Conservation (phyloP, 2,113 vertebrate species). For the Zapus hudsonius region DNA sequence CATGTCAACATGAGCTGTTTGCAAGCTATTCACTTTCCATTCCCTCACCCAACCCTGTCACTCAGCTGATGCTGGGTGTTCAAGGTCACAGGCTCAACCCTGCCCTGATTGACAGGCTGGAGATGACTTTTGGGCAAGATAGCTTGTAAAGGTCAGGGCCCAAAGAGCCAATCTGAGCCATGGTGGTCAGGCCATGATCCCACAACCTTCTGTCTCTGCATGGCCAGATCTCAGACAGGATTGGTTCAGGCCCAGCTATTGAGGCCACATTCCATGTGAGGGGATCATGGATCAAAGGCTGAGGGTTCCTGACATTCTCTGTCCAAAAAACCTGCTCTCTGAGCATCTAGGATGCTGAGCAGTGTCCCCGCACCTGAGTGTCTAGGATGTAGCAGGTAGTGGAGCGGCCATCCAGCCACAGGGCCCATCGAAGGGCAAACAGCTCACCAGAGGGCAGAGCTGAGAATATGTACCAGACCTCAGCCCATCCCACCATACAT, state of each 20-base stretch:
- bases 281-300: too few relatives aligned
- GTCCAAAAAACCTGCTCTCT: neutral
- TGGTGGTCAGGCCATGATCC: neutral
- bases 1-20: neutral
- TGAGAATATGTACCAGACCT: neutral
- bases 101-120: conserved; percentile 19
- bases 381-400: neutral
- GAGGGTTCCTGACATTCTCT: neutral
- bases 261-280: neutral
- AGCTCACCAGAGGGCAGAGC: neutral
- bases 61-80: neutral
- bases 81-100: neutral
- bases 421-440: too few relatives aligned
- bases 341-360: rapidly evolving
- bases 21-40: neutral
- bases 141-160: neutral
- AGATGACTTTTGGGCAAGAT: neutral
- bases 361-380: too few relatives aligned
- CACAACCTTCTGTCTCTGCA: neutral
- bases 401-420: neutral
- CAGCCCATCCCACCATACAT: rapidly evolving
- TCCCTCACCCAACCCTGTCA: neutral
- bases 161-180: neutral
- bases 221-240: neutral
- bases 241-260: neutral